Conservation (phyloP, 2,888 invertebrate genomes). For the Apodemia duryi region DNA sequence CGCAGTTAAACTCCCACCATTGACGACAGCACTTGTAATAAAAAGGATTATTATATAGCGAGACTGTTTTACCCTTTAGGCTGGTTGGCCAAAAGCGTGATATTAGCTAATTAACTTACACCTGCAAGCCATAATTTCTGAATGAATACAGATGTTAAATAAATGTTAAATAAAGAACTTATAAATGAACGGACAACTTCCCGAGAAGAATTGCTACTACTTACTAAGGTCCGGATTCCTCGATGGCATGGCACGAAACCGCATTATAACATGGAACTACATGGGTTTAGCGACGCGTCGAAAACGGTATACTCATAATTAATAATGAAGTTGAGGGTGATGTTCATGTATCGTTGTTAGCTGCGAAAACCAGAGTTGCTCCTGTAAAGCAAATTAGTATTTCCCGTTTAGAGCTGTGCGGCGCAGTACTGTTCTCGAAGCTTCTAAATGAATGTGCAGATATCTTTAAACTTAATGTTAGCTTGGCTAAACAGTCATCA, state of each 20-base stretch:
- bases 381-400: constrained; percentile 5
- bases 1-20: constrained; percentile 26
- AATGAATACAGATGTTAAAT: no score
- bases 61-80: constrained; percentile 23
- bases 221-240: constrained; percentile 20
- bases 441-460: background rate
- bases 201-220: constrained; percentile 19
- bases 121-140: no score
- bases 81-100: constrained; percentile 1
- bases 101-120: constrained; percentile 8
- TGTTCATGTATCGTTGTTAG: constrained; percentile 22
- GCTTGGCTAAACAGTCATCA: constrained; percentile 21
- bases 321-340: background rate
- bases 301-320: constrained; percentile 22
- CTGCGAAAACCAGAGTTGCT: constrained; percentile 15
- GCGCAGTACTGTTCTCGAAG: constrained; percentile 4
- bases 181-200: constrained; percentile 25
- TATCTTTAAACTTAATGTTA: background rate
- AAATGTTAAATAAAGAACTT: constrained; percentile 20
- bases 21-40: constrained; percentile 20
- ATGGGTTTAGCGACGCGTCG: constrained; percentile 26
- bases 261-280: background rate
- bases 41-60: constrained; percentile 27
- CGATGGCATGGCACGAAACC: constrained; percentile 20
- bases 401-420: constrained; percentile 4